A percentile compares a stretch with the other conserved stretches of the same genome.
Conservation (phyloP, 1,140 invertebrate species). For the Trachelipus rathkii region DNA sequence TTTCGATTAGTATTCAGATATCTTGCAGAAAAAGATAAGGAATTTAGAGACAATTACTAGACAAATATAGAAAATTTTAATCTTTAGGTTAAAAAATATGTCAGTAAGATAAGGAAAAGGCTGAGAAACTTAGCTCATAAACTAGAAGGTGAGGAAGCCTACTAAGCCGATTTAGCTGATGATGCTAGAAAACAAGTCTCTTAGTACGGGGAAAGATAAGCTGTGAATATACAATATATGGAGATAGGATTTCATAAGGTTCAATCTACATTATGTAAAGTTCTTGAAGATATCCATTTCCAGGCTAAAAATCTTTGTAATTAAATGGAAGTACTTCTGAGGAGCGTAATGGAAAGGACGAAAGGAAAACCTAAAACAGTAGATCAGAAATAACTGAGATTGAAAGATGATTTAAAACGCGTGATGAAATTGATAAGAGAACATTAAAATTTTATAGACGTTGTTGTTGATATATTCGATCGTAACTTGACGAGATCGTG, state of each 20-base stretch:
- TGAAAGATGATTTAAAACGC: neutral
- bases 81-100: neutral
- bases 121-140: neutral
- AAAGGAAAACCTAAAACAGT: neutral
- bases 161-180: neutral
- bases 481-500: neutral
- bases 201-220: neutral
- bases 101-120: neutral
- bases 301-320: neutral
- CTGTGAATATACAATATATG: neutral
- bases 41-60: neutral
- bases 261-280: neutral
- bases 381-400: neutral
- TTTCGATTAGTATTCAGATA: neutral
- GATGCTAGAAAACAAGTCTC: neutral
- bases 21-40: neutral
- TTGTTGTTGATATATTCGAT: neutral
- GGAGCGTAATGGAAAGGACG: neutral
- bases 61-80: neutral
- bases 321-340: neutral
- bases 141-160: neutral
- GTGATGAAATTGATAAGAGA: neutral
- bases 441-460: neutral
- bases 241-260: neutral
- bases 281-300: neutral